Evolutionary conservation across 2,797 vertebrate species (phyloP), one percentile per base, ranked within the genome.

Genomic region (Peromyscus attwateri): DNA sequence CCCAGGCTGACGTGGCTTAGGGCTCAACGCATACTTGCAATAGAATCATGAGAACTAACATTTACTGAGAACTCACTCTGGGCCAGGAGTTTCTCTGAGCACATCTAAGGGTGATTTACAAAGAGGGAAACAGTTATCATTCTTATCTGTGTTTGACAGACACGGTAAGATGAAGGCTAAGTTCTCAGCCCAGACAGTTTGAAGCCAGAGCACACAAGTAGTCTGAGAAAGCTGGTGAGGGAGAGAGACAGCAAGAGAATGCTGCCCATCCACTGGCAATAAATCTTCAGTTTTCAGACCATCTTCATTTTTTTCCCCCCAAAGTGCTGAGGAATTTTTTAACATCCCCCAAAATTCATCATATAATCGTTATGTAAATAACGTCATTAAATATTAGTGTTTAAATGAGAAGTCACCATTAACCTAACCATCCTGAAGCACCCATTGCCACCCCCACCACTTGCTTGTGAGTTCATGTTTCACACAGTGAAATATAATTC

Each of bases 21-120:
- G 62, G 77, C 27, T 16, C 37, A 19, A 0, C 40, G 49, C 66
- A 76, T 52, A 79, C 23, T 52, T 52, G 71, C 25, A 7, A 16
- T 29, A 40, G n/a, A 79, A 80, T 92, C 77, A 40, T 0, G 3
- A 94, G 49, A 84, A 43, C 57, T 31, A 76, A 82, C 81, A 60
- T 70, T 82, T 84, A 62, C 43, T 0, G 52, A 84, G 75, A 9
- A 27, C 13, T 62, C 25, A 7, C 80, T 77, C 94, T 29, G 68
- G 55, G 66, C 95, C 83, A 49, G 84, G 83, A 81, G 40, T 37
- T 93, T 93, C 91, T 90, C 95, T 92, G 81, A 88, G 82, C 70
- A 43, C 7, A 31, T 52, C 55, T 13, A 79, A 68, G 29, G 76
- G 82, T 46, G 88, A 76, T 40, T 43, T 68, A 16, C 11, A n/a